phyloP scores from a whole-genome alignment of 1,140 invertebrate genomes.

The Sycophaga agraensis region DNA sequence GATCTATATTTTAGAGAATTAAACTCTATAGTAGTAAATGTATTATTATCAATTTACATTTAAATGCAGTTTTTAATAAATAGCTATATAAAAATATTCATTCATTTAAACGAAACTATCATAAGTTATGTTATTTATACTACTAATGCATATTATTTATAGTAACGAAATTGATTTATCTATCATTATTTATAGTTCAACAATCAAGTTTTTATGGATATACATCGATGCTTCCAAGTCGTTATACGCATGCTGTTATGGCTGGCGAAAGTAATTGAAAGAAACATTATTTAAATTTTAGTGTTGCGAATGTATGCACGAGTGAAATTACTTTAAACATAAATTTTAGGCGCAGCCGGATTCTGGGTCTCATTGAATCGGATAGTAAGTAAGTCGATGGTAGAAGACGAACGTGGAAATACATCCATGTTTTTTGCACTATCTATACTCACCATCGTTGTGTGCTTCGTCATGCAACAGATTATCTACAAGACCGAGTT shows the following conservation, averaged over 20 bases:
- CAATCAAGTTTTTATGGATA: constrained; percentile 94
- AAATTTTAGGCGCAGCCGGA: constrained; percentile 74
- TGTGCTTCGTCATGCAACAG: constrained; percentile 76
- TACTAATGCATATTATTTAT: too few species aligned
- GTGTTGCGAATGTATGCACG: too few species aligned
- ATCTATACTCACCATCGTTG: constrained; percentile 72
- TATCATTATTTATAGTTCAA: constrained; percentile 65
- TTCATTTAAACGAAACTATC: background rate
- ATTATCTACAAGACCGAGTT: constrained; percentile 76
- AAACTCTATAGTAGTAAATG: background rate
- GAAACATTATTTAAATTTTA: background rate
- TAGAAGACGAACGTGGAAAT: constrained; percentile 73
- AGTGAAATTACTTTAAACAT: too few species aligned
- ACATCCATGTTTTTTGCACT: constrained; percentile 84
- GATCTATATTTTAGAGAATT: too few species aligned
- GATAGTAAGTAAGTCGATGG: constrained; percentile 77
- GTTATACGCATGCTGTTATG: constrained; percentile 92
- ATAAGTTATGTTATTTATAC: constrained; percentile 17
- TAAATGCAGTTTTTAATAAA: constrained; percentile 10
- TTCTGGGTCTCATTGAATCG: constrained; percentile 82
- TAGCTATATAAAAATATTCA: background rate
- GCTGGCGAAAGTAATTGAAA: constrained; percentile 80
- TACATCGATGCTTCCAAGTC: constrained; percentile 84
- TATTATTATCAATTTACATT: background rate
- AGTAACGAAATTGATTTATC: too few species aligned